Evolutionary conservation across 1,140 invertebrate genomes (phyloP), one percentile per base, ranked within the genome.

Genomic region (Eumaeus atala): DNA sequence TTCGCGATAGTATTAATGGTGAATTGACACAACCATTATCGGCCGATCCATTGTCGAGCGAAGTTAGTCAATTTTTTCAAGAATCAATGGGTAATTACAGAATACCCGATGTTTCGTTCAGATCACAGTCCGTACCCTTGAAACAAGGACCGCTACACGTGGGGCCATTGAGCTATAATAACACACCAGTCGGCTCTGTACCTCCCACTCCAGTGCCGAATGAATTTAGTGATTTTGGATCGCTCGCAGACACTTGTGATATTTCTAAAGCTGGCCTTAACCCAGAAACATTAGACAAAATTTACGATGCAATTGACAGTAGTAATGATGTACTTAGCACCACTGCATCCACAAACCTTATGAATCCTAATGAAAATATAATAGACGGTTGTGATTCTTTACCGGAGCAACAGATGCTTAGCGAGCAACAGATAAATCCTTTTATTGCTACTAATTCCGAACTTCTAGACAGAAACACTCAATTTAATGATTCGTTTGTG

Each of bases 101-200:
- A 54, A 64, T 64, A 0, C 73, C 72, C 14, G 79, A 86, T 53
- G 50, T 77, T 0, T 67, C 87, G 2, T 91, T 90, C 60, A 88
- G 93, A 42, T 94, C 93, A 3, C 93, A 94, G 66, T 94, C 93
- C 0, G 93, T 94, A 17, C 93, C 93, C 0, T 73, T 94, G n/a
- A 91, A 92, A 65, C 89, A 91, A 47, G 83, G 73, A 7, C 70
- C 84, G 12, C 82, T 84, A 57, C 75, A 85, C 57, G 64, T 78
- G 49, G 75, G 70, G 21, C 67, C 88, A 14, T 56, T 85, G 9
- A 85, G 82, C 60, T 88, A 88, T 57, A 84, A 88, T 64, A 87
- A 88, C 58, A 92, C 92, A 4, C 89, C 90, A 0, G 91, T 89
- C 38, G 91, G 90, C 54, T 93, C 92, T 1, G 87, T 92, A 33